Percentiles rank a stretch among this genome's conserved stretches.
These are phyloP conservation scores for Pithys albifrons DNA, from an alignment of 2,113 vertebrate species.

Conservation along the genomic window DNA sequence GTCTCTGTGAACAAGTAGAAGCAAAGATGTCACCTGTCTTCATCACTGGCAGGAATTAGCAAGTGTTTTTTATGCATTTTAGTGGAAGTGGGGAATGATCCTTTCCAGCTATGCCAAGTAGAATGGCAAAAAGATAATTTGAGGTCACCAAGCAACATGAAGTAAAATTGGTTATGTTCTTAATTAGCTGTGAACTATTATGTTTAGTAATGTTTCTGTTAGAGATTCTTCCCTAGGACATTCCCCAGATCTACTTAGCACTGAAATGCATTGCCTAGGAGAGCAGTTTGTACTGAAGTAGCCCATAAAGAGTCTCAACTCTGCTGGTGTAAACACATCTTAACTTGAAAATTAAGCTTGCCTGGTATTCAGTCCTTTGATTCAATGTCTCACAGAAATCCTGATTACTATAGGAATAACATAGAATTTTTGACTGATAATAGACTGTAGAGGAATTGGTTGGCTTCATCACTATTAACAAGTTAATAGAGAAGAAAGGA, in stretches of 20 bases:
- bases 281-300: background rate
- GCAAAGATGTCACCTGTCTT: background rate
- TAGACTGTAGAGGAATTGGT: background rate
- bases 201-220: background rate
- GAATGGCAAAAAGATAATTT: background rate
- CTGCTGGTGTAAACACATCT: background rate
- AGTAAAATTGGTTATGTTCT: background rate
- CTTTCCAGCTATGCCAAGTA: background rate
- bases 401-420: background rate
- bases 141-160: background rate
- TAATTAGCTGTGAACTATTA: background rate
- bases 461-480: background rate
- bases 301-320: background rate
- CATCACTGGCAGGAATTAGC: background rate
- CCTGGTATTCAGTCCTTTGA: background rate
- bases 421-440: background rate
- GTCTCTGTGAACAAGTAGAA: background rate
- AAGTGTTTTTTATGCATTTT: background rate
- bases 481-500: background rate
- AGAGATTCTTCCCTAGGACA: background rate
- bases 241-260: background rate
- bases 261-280: background rate
- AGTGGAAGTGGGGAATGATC: background rate
- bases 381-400: background rate
- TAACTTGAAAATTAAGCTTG: background rate